Conservation (phyloP, 2,797 vertebrate genomes). For the Lepidocolaptes lacrymiger region DNA sequence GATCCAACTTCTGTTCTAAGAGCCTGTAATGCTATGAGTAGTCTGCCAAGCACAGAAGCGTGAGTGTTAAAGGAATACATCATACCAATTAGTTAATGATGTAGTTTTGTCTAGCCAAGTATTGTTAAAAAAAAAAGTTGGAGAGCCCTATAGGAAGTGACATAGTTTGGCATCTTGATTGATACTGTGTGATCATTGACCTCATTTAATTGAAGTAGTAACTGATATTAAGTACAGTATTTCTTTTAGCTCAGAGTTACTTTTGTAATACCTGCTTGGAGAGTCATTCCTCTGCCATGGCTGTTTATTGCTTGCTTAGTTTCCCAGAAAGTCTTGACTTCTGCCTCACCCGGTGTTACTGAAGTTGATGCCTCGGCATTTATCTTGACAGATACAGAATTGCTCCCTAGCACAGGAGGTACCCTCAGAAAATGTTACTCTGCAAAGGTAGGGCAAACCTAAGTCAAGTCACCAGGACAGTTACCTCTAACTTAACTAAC, state of each 20-base stretch:
- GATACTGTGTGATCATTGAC: background rate
- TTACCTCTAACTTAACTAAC: background rate
- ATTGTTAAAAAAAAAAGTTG: background rate
- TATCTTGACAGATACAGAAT: accelerated
- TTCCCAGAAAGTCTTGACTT: background rate
- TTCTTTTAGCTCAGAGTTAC: background rate
- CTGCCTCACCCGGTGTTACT: background rate
- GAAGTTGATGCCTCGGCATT: background rate
- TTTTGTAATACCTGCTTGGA: background rate
- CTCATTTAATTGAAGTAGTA: constrained; percentile 24
- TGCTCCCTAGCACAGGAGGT: background rate
- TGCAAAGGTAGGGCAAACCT: background rate
- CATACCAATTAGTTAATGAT: constrained; percentile 40
- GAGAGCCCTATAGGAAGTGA: constrained; percentile 46
- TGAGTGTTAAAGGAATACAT: constrained; percentile 33
- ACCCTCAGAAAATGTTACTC: background rate
- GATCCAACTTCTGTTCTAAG: background rate
- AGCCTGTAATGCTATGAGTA: background rate
- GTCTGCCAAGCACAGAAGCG: background rate
- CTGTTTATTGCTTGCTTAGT: background rate
- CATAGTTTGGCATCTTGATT: background rate
- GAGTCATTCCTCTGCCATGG: background rate
- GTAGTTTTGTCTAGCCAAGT: constrained; percentile 22
- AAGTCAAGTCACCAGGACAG: background rate
- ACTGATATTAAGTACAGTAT: background rate